Evolutionary conservation across 1,140 invertebrate genomes (phyloP).

Genomic region (Metaphire vulgaris): DNA sequence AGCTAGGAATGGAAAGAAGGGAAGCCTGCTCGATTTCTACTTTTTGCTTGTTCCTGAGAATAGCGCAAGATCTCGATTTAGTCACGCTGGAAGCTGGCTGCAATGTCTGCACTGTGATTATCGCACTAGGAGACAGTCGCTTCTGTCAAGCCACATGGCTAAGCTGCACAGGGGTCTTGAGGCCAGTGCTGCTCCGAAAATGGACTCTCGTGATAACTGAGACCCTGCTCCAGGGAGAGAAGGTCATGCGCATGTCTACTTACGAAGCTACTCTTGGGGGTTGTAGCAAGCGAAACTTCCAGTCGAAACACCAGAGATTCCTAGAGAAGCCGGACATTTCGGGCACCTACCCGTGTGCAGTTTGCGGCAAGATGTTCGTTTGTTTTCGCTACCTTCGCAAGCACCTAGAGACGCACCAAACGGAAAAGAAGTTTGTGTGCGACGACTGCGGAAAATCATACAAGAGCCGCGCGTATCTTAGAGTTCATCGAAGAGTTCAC

Average conservation of each 20-base stretch:
- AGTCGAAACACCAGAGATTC: conserved; percentile 26
- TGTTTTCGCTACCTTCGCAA: conserved; percentile 42
- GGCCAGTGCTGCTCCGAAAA: conserved; percentile 22
- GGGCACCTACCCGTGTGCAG: conserved; percentile 38
- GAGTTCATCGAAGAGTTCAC: conserved; percentile 39
- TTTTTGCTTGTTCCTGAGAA: conserved; percentile 36
- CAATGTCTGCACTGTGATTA: conserved; percentile 42
- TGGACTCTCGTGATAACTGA: neutral
- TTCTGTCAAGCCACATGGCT: conserved; percentile 39
- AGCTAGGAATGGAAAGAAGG: neutral
- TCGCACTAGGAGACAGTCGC: conserved; percentile 35
- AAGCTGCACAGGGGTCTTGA: conserved; percentile 30
- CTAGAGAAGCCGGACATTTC: conserved; percentile 42
- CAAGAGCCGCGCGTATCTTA: conserved; percentile 40
- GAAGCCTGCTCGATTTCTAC: conserved; percentile 34
- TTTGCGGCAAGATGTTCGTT: conserved; percentile 44
- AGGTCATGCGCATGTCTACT: conserved; percentile 38
- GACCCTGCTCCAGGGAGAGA: conserved; percentile 9
- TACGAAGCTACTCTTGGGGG: conserved; percentile 27
- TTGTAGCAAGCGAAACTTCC: conserved; percentile 21
- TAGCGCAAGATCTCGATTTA: conserved; percentile 30
- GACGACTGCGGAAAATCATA: conserved; percentile 44
- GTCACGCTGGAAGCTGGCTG: conserved; percentile 33
- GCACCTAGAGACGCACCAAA: conserved; percentile 37
- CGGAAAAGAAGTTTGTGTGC: conserved; percentile 40